phyloP scores from a whole-genome alignment of 2,797 vertebrate genomes.

The Coregonus suidteri region DNA sequence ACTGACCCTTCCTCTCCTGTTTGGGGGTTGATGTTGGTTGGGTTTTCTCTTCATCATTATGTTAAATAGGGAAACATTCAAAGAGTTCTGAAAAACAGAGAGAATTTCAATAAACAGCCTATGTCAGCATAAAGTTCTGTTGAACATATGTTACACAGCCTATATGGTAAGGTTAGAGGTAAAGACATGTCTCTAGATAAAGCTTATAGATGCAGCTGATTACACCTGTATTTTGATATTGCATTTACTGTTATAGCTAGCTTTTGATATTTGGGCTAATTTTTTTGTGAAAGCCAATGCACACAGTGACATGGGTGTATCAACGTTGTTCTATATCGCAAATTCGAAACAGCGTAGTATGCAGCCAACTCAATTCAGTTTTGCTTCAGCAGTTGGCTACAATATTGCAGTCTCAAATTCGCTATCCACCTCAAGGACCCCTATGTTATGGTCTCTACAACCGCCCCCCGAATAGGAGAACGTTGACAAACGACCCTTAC shows the following conservation, averaged over 20 bases:
- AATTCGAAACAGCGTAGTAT: background rate
- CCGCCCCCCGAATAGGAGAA: conserved; percentile 74
- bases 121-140: background rate
- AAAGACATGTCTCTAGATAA: background rate
- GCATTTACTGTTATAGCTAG: background rate
- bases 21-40: conserved; percentile 44
- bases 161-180: background rate
- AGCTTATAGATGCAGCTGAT: background rate
- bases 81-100: conserved; percentile 17
- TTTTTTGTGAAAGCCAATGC: background rate
- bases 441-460: conserved; percentile 39
- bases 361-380: background rate
- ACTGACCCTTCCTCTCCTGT: conserved; percentile 42
- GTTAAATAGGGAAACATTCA: conserved; percentile 11
- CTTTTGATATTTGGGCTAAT: background rate
- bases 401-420: conserved; percentile 30
- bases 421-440: conserved; percentile 72
- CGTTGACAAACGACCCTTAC: conserved; percentile 77
- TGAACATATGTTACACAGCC: background rate
- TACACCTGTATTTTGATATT: background rate
- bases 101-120: conserved; percentile 16
- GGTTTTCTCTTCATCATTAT: conserved; percentile 63
- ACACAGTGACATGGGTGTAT: background rate
- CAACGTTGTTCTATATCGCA: background rate
- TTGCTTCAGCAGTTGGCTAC: background rate